These are phyloP conservation scores for Cromileptes altivelis DNA, from an alignment of 2,113 vertebrate genomes.

Conservation along the genomic window DNA sequence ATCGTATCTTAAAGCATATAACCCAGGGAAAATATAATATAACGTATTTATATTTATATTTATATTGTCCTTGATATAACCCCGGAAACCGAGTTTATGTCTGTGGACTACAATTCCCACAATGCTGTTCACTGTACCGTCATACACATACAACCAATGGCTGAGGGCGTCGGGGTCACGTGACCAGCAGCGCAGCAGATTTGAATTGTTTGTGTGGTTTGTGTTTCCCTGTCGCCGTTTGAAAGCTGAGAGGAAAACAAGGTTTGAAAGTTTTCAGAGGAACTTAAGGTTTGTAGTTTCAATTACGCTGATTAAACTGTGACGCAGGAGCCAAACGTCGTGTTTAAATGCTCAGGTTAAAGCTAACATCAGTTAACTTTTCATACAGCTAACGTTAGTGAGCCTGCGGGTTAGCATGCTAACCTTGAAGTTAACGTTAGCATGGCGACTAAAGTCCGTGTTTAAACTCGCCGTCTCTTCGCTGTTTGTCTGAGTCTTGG, in stretches of 20 bases:
- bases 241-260: constrained; percentile 39
- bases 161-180: constrained; percentile 33
- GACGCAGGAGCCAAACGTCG: accelerated
- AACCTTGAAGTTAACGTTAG: constrained; percentile 8
- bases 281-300: constrained; percentile 40
- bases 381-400: not conserved
- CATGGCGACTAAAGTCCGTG: not conserved
- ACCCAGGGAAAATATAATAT: too few relatives aligned
- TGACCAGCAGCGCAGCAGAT: constrained; percentile 75
- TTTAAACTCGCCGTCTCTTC: not conserved
- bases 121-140: not conserved
- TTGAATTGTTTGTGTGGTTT: constrained; percentile 76
- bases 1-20: not conserved
- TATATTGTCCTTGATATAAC: not conserved
- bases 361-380: not conserved
- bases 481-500: not conserved
- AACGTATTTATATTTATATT: not conserved
- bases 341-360: not conserved
- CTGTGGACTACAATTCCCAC: constrained; percentile 51
- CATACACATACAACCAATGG: constrained; percentile 67
- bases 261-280: not conserved
- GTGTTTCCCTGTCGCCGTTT: constrained; percentile 24
- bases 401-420: constrained; percentile 10
- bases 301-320: not conserved
- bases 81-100: not conserved